Conservation (phyloP, 2,888 invertebrate species). For the Cyclophora albipunctata region DNA sequence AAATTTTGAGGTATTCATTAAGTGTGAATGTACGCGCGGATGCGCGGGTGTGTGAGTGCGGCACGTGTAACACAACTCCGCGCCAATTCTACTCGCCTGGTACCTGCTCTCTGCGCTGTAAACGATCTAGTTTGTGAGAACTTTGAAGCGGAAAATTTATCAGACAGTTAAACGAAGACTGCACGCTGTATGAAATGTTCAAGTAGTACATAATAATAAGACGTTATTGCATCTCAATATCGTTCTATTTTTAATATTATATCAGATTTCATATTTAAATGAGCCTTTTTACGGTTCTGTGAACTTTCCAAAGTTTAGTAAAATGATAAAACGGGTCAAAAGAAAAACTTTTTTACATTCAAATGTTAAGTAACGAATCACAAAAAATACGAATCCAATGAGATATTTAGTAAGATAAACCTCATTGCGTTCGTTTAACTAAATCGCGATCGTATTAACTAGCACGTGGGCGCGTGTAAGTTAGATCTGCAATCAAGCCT, state of each 20-base stretch:
- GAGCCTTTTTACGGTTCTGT: neutral
- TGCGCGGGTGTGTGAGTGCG: constrained; percentile 41
- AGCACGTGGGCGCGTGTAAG: constrained; percentile 23
- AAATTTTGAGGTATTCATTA: no score
- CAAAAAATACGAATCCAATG: neutral
- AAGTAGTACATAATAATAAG: constrained; percentile 15
- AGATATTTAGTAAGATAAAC: neutral
- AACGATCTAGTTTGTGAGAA: constrained; percentile 56
- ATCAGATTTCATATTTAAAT: no score
- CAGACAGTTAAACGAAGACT: constrained; percentile 44
- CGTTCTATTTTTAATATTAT: no score
- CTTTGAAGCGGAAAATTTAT: constrained; percentile 57
- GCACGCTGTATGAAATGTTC: constrained; percentile 22
- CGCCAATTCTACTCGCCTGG: constrained; percentile 39
- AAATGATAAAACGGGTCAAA: neutral
- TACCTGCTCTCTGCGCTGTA: constrained; percentile 49
- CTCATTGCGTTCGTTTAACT: no score
- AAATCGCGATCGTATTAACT: no score
- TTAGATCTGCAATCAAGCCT: constrained; percentile 49
- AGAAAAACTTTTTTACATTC: neutral
- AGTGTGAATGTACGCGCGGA: constrained; percentile 24
- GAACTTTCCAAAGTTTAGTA: neutral
- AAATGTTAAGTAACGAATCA: neutral
- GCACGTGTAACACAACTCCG: constrained; percentile 48
- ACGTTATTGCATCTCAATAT: constrained; percentile 11